Base-by-base conservation (phyloP, 2,888 invertebrate genomes). In the Thymelicus acteon region DNA sequence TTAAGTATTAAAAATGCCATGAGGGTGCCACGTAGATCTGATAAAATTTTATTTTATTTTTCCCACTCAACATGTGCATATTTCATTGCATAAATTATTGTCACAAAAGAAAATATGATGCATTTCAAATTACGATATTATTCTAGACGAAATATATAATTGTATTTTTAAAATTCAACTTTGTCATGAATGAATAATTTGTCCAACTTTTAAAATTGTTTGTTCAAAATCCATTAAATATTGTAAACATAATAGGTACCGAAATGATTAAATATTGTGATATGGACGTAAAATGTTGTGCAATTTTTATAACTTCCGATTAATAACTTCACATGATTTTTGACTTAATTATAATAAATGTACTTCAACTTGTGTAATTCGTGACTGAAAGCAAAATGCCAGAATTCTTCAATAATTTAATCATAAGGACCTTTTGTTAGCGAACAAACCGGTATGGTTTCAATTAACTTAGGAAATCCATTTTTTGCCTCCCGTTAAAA, bases 21-120 rank as follows among this genome's bases (percentile, higher is more conserved):
- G 72, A 75, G 69, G 81, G 85, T 86, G 86, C 86, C 87, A 86
- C 81, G 76, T 77, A 77, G 82, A 83, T 84, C 81, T 82, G 82
- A 74, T 39, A 52, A 47, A 39, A 54, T 65, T 57, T 60, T 58
- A 61, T 49, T 58, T 67, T 71, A 49, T 68, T 72, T 61, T 72
- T 67, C n/a, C 75, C 74, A 75, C 76, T 76, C 75, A 54, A 54
- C 12, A 12, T 54, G 24, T 7, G 54, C 15, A 19, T 10, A 24
- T 1, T 54, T 54, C 24, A 3, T 10, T 54, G 8, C 24, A 24
- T 24, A 54, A 54, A 54, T 24, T 5, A 54, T 24, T 54, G 2
- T 54, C 19, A 8, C 54, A 24, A 24, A 24, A 54, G 5, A 54
- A 52, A 52, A 12, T 4, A 31, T 31, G 31, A 31, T 31, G 31